These are phyloP conservation scores for Amblyraja radiata DNA, from an alignment of 2,797 vertebrate species.

Conservation along the genomic window DNA sequence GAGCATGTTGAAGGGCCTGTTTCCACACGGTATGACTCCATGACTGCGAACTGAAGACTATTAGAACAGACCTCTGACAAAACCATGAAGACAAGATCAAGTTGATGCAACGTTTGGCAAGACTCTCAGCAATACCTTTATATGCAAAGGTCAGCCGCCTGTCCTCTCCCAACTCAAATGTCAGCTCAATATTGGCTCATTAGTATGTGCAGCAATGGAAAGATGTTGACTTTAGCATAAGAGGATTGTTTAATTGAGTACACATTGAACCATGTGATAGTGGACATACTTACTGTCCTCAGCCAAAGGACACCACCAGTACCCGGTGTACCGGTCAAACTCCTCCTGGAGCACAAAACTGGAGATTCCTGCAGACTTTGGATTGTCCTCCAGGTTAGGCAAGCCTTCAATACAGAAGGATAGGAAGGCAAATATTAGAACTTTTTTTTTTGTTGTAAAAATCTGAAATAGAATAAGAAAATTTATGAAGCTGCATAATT, in stretches of 20 bases:
- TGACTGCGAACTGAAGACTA: not conserved
- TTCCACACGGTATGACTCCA: no score
- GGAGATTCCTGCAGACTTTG: slow-evolving; percentile 66
- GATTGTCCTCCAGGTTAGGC: slow-evolving; percentile 64
- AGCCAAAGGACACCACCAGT: slow-evolving; percentile 69
- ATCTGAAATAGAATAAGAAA: not conserved
- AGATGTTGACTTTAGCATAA: not conserved
- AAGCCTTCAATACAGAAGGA: slow-evolving; percentile 50
- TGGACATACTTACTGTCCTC: slow-evolving; percentile 54
- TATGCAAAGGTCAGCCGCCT: slow-evolving; percentile 65
- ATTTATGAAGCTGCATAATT: not conserved
- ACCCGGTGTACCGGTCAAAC: slow-evolving; percentile 71
- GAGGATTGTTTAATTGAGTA: not conserved
- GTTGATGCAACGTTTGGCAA: not conserved
- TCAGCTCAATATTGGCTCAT: slow-evolving; percentile 46
- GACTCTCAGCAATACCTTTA: slow-evolving; percentile 53
- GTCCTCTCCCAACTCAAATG: slow-evolving; percentile 61
- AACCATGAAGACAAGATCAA: not conserved
- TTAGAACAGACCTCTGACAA: not conserved
- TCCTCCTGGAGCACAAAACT: slow-evolving; percentile 74
- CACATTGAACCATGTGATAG: no score
- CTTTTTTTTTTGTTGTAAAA: not conserved
- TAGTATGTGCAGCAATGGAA: not conserved
- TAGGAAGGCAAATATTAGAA: slow-evolving; percentile 14
- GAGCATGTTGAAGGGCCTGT: no score